Conservation (phyloP, 2,113 vertebrate species). For the Carettochelys insculpta region DNA sequence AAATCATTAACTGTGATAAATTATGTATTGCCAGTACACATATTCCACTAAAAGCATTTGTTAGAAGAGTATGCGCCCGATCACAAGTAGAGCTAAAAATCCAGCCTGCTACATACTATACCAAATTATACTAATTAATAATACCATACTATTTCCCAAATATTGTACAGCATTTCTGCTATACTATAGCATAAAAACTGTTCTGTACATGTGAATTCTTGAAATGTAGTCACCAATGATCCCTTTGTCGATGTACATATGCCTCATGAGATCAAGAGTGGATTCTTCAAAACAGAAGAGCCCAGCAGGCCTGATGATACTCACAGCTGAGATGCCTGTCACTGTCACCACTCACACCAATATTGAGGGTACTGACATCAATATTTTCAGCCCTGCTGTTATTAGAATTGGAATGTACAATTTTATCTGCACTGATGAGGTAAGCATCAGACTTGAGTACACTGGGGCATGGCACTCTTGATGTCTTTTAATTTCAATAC, state of each 20-base stretch:
- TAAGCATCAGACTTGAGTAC: too few relatives aligned
- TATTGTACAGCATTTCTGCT: not conserved
- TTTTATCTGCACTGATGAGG: too few relatives aligned
- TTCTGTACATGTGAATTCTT: too few relatives aligned
- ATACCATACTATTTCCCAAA: not conserved
- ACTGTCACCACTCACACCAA: too few relatives aligned
- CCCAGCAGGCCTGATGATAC: too few relatives aligned
- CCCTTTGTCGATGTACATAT: too few relatives aligned
- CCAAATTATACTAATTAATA: not conserved
- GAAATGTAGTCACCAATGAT: not conserved
- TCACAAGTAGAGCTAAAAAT: not conserved
- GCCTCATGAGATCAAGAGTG: too few relatives aligned
- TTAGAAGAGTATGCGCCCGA: not conserved
- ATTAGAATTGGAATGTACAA: too few relatives aligned
- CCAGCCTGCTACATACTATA: not conserved
- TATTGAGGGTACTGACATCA: too few relatives aligned
- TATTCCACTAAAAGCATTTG: not conserved
- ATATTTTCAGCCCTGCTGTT: too few relatives aligned
- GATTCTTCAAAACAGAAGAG: too few relatives aligned
- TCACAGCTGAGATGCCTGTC: too few relatives aligned
- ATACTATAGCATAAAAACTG: not conserved
- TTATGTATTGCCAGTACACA: not conserved
- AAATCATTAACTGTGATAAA: not conserved
- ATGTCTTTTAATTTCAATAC: not conserved
- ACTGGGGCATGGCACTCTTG: not conserved